These are phyloP conservation scores for Platorchestia sp. DNA, from an alignment of 1,140 invertebrate genomes.

Conservation along the genomic window DNA sequence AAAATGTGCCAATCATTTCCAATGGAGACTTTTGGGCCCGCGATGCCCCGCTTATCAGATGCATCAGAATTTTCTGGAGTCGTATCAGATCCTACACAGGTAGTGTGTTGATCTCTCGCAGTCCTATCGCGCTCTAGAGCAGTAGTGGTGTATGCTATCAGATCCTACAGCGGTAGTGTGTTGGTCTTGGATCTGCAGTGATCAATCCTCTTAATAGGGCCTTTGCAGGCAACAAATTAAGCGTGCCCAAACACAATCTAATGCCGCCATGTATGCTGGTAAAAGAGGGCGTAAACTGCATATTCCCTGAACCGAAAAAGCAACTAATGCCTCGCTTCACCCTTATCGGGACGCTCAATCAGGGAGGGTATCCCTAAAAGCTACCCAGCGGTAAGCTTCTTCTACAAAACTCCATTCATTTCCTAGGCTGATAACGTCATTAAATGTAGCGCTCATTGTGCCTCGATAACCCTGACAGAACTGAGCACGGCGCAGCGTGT, in stretches of 20 bases:
- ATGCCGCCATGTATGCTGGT: not conserved
- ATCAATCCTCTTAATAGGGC: constrained; percentile 33
- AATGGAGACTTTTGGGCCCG: not conserved
- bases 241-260: not conserved
- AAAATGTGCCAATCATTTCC: not conserved
- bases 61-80: not conserved
- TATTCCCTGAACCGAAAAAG: not conserved
- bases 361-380: constrained; percentile 38
- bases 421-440: not conserved
- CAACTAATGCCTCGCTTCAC: not conserved
- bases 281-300: not conserved
- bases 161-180: not conserved
- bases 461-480: too few species aligned
- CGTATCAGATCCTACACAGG: not conserved
- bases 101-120: constrained; percentile 18
- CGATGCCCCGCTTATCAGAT: not conserved
- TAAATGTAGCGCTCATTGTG: not conserved
- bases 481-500: too few species aligned
- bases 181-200: not conserved
- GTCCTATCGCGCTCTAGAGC: too few species aligned
- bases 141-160: not conserved
- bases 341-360: not conserved
- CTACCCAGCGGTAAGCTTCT: not conserved
- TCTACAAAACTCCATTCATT: constrained; percentile 9
- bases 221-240: constrained; percentile 20